Base-by-base conservation (phyloP, 2,113 vertebrate genomes). In the Phaethon lepturus region DNA sequence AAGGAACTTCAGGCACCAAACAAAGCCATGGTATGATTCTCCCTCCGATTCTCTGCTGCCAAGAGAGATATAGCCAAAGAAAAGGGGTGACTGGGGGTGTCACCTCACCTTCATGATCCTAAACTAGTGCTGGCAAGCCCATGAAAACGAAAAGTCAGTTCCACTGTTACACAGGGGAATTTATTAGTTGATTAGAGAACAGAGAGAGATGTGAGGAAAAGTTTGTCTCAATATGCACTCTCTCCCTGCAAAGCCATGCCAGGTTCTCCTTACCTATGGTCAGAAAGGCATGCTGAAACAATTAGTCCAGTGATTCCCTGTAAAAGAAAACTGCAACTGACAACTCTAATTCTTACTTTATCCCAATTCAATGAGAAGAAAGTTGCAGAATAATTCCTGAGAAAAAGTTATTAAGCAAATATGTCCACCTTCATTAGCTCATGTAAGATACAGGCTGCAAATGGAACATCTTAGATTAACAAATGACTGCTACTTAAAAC, bases 241-340 rank as follows among this genome's bases (percentile, higher is more conserved):
- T 38, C 0, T 0, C 8, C 15, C 40, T 71, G 20, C 7, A 67
- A 3, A 72, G 15, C n/a, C 44, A 45, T 53, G n/a, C 13, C 56
- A 95, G 47, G 7, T 53, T 88, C 52, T 76, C 33, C 55, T 26
- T 17, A n/a, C 19, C 56, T 52, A 45, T 25, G 83, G 26, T 60
- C 17, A 86, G 56, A 84, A 81, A 67, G 24, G 9, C 4, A 31
- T 6, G 13, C 17, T 29, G n/a, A 23, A 86, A 83, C 26, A 78
- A 20, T 50, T 28, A 86, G 40, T 71, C 19, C 23, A 63, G 31
- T 42, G n/a, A 74, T 52, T 71, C 9, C 29, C 23, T 72, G 31
- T 35, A 22, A 75, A 88, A 69, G 25, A 63, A 79, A 81, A 71
- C 9, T n/a, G 17, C 25, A 86, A 49, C 55, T 44, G 31, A 56